Base-by-base conservation (phyloP, 2,888 invertebrate genomes). In the Machimus rusticus region DNA sequence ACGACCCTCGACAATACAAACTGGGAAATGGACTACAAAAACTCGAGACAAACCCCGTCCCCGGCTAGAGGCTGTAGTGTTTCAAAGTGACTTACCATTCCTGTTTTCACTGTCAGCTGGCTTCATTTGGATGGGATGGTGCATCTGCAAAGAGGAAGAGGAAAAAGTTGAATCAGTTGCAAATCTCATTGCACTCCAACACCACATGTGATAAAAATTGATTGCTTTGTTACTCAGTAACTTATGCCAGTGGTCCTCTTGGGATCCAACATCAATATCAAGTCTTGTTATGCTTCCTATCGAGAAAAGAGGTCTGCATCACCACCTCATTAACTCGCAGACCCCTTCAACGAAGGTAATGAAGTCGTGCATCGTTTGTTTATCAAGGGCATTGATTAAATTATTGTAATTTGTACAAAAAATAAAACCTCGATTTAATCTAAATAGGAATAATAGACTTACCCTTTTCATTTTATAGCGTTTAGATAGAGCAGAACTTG, bases 81-180 rank as follows among this genome's bases (percentile, higher is more conserved):
- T 88, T 87, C 87, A 88, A 87, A 89, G 88, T 74, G 89, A 96
- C 98, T 97, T 93, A 99, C 99, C 99, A 93, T 99, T 99, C 95
- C 99, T 96, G 93, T 99, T 99, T 94, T 99, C 99, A 93, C 98
- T 98, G 93, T 99, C 99, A 91, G 99, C 99, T 89, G 99, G 99
- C 93, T 99, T 99, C 99, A 99, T 99, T 94, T 99, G 99, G 91
- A 99, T 98, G 87, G 99, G 99, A 94, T 99, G 99, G 93, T 99
- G 98, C 99, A 99, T 99, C 98, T 98, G 96, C 88, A 96, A 96
- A 89, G 91, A 92, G 90, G 91, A 90, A 91, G 91, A 39, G 91
- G 85, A 89, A 78, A 78, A 55, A 23, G 37, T 66, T 14, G 81
- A 81, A 84, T 84, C 74, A 84, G 66, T 84, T 57, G 39, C 37